Evolutionary conservation across 2,797 vertebrate species (phyloP).

Genomic region (Cirrhinus molitorella): DNA sequence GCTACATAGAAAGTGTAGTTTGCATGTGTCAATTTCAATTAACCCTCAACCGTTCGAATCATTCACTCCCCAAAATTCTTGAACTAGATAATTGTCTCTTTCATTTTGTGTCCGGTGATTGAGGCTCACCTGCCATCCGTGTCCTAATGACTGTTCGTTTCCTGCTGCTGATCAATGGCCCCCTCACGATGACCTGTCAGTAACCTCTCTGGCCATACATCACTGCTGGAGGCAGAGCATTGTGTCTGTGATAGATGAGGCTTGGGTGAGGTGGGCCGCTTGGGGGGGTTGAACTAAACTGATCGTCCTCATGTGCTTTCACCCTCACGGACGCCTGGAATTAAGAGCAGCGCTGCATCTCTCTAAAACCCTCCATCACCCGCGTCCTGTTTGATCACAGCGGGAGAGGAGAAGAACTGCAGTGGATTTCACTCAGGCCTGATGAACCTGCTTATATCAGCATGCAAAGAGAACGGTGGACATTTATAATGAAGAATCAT

Average conservation of each 20-base stretch:
- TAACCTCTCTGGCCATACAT: conserved; percentile 56
- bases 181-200: conserved; percentile 32
- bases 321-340: conserved; percentile 39
- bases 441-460: conserved; percentile 12
- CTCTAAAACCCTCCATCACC: conserved; percentile 41
- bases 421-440: conserved; percentile 2
- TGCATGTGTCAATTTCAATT: background rate
- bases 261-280: conserved; percentile 15
- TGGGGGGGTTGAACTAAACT: background rate
- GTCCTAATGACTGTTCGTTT: background rate
- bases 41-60: background rate
- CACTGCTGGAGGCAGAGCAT: conserved; percentile 43
- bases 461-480: background rate
- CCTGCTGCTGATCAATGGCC: conserved; percentile 46
- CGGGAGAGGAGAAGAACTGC: conserved; percentile 28
- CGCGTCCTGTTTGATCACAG: conserved; percentile 38
- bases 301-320: conserved; percentile 19
- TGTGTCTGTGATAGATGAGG: conserved; percentile 52
- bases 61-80: background rate
- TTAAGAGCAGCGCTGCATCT: conserved; percentile 27
- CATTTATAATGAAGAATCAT: background rate
- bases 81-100: background rate
- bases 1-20: background rate
- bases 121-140: background rate
- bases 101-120: background rate